A percentile compares a stretch with the other conserved stretches of the same genome.
phyloP scores from a whole-genome alignment of 2,888 invertebrate genomes.

The Tyria jacobaeae region DNA sequence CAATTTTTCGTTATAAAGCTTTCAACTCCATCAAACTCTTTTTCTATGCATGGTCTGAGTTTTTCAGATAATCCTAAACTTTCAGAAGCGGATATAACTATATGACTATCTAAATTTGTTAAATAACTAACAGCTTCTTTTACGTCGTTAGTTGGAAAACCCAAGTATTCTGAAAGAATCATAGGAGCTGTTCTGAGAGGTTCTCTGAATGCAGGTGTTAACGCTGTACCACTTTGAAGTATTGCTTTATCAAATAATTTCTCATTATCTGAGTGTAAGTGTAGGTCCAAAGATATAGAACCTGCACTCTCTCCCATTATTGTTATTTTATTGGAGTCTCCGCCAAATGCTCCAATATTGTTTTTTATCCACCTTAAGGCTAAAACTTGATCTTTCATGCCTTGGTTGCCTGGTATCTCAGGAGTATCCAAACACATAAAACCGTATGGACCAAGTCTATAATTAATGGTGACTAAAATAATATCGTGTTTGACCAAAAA shows the following conservation, averaged over 20 bases:
- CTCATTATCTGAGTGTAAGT: slow-evolving; percentile 38
- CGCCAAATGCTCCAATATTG: slow-evolving; percentile 50
- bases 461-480: slow-evolving; percentile 49
- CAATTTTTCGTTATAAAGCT: slow-evolving; percentile 10
- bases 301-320: slow-evolving; percentile 51
- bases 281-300: slow-evolving; percentile 42
- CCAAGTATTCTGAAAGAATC: slow-evolving; percentile 12
- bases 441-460: slow-evolving; percentile 48
- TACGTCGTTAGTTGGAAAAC: slow-evolving; percentile 8
- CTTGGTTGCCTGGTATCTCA: slow-evolving; percentile 50
- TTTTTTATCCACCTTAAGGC: slow-evolving; percentile 49
- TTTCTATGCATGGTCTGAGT: slow-evolving; percentile 21
- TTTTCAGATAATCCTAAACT: background rate
- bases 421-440: slow-evolving; percentile 49
- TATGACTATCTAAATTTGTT: slow-evolving; percentile 1
- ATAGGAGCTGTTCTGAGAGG: slow-evolving; percentile 13
- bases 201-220: slow-evolving; percentile 1
- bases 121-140: slow-evolving; percentile 17
- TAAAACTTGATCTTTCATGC: slow-evolving; percentile 47
- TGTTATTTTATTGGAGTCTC: slow-evolving; percentile 47
- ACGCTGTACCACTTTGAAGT: slow-evolving; percentile 32
- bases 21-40: slow-evolving; percentile 20
- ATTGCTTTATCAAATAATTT: slow-evolving; percentile 56
- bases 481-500: slow-evolving; percentile 43
- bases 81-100: slow-evolving; percentile 13